These are phyloP conservation scores for Coleophora flavipennella DNA, from an alignment of 2,888 invertebrate species.

Conservation along the genomic window DNA sequence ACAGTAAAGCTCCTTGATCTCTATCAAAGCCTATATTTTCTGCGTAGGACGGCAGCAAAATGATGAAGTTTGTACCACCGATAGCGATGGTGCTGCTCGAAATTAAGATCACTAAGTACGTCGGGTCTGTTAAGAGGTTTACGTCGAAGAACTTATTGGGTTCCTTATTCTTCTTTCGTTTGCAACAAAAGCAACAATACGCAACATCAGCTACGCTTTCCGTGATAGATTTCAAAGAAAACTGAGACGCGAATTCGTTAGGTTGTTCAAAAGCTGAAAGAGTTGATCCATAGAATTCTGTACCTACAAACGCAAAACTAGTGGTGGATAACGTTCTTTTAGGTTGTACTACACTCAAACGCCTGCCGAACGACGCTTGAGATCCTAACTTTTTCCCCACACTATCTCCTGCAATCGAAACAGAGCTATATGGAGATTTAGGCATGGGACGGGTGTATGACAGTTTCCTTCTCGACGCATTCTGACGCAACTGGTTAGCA, in stretches of 20 bases:
- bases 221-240: conserved; percentile 79
- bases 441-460: conserved; percentile 45
- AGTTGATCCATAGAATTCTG: conserved; percentile 88
- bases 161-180: conserved; percentile 40
- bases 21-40: conserved; percentile 80
- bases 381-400: conserved; percentile 65
- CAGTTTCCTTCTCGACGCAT: conserved; percentile 48
- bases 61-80: conserved; percentile 91
- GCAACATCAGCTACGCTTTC: conserved; percentile 70
- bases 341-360: conserved; percentile 52
- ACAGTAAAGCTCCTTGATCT: conserved; percentile 77
- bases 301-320: conserved; percentile 87
- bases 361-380: conserved; percentile 45
- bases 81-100: conserved; percentile 90
- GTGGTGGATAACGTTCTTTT: conserved; percentile 82
- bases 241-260: conserved; percentile 83
- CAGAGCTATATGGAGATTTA: conserved; percentile 69
- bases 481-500: conserved; percentile 36
- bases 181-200: conserved; percentile 58
- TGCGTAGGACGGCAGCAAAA: conserved; percentile 84
- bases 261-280: conserved; percentile 82
- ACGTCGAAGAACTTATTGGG: conserved; percentile 81
- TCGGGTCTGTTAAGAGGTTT: conserved; percentile 79
- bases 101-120: conserved; percentile 84
- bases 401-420: conserved; percentile 71